Percentiles rank a stretch among this genome's conserved stretches.
Conservation (phyloP, 2,888 invertebrate genomes). For the Conus canariensis region DNA sequence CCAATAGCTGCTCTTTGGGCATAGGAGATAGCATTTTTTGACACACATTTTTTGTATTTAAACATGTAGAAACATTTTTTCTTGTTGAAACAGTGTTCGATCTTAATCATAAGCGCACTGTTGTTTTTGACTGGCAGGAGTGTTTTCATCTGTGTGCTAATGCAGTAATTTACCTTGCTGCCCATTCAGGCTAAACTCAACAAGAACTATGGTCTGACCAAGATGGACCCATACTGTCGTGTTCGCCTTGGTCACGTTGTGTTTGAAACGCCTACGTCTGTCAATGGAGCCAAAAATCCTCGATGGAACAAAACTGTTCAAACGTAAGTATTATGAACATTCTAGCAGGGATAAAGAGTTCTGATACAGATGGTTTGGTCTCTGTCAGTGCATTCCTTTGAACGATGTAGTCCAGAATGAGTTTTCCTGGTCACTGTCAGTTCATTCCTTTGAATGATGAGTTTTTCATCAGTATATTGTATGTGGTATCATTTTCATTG, state of each 20-base stretch:
- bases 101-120: too few relatives aligned
- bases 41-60: too few relatives aligned
- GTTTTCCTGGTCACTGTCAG: too few relatives aligned
- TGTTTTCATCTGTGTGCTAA: background rate
- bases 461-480: too few relatives aligned
- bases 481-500: too few relatives aligned
- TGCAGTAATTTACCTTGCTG: background rate
- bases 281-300: constrained; percentile 96
- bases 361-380: background rate
- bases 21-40: background rate
- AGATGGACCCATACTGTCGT: constrained; percentile 98
- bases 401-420: too few relatives aligned
- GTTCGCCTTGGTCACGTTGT: constrained; percentile 95
- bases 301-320: constrained; percentile 97
- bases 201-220: constrained; percentile 95
- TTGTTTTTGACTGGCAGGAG: too few relatives aligned
- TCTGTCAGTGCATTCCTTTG: too few relatives aligned
- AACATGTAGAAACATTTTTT: too few relatives aligned
- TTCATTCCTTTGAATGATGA: too few relatives aligned
- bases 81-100: too few relatives aligned
- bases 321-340: constrained; percentile 83
- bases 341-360: too few relatives aligned
- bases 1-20: background rate
- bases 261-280: constrained; percentile 96
- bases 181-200: constrained; percentile 86